Conservation (phyloP, 1,140 invertebrate genomes). For the Plutomurus gul region DNA sequence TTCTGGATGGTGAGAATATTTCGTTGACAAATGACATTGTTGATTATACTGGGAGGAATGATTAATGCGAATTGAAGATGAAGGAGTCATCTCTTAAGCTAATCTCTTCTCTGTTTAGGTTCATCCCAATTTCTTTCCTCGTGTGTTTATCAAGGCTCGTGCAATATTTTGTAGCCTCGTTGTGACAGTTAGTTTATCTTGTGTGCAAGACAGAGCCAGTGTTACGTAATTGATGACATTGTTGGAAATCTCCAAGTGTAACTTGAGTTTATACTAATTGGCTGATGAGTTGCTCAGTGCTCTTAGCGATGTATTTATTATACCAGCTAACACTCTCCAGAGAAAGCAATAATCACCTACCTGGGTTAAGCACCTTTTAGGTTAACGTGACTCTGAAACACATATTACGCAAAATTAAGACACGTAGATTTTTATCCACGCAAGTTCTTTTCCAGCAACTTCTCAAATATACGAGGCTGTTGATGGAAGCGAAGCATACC, state of each 20-base stretch:
- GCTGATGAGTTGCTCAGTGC: too few relatives aligned
- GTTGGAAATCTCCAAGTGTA: neutral
- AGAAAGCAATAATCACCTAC: too few relatives aligned
- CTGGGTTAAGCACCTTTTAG: too few relatives aligned
- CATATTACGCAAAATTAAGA: too few relatives aligned
- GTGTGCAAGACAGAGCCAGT: neutral
- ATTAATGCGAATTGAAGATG: neutral
- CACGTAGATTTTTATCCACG: too few relatives aligned
- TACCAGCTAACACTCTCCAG: too few relatives aligned
- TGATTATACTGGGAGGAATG: constrained; percentile 10
- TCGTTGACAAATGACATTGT: constrained; percentile 4
- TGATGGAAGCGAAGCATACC: too few relatives aligned
- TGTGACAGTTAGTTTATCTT: neutral
- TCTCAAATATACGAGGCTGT: too few relatives aligned
- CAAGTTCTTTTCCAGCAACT: too few relatives aligned
- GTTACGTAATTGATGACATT: neutral
- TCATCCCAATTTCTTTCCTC: neutral
- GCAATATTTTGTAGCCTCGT: neutral
- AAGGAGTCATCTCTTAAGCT: neutral
- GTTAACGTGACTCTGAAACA: too few relatives aligned
- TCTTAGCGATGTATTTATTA: too few relatives aligned
- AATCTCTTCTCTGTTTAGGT: neutral
- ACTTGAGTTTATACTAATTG: neutral
- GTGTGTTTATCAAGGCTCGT: neutral
- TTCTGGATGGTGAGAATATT: constrained; percentile 21